A percentile compares a stretch with the other conserved stretches of the same genome.
Conservation (phyloP, 2,888 invertebrate species). For the Orthosia incerta region DNA sequence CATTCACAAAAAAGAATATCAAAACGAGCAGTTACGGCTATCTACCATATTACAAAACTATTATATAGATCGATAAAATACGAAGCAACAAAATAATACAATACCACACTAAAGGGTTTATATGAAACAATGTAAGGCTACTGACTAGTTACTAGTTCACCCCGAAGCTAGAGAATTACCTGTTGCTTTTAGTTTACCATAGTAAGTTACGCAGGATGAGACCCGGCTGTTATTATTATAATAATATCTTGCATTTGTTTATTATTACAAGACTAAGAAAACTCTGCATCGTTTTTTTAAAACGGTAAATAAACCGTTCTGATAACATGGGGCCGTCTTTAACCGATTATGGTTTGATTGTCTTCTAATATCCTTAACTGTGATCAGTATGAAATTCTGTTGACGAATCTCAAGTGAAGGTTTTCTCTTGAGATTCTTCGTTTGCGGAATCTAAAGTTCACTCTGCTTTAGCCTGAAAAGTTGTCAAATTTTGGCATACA, state of each 20-base stretch:
- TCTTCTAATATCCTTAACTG: not conserved
- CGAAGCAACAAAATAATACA: constrained; percentile 13
- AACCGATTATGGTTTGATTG: not conserved
- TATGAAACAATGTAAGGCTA: constrained; percentile 39
- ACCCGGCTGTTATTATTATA: constrained; percentile 41
- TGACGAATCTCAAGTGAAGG: no score
- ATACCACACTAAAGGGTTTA: constrained; percentile 8
- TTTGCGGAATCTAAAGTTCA: no score
- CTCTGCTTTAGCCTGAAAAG: no score
- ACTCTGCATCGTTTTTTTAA: not conserved
- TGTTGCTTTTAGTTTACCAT: constrained; percentile 42
- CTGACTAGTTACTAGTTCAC: constrained; percentile 34
- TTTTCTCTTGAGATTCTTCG: no score
- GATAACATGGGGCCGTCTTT: not conserved
- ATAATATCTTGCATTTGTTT: constrained; percentile 49
- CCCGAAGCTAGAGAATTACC: constrained; percentile 47
- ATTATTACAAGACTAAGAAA: constrained; percentile 35
- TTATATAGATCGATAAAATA: constrained; percentile 3
- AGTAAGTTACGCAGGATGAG: constrained; percentile 48
- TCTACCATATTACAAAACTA: not conserved
- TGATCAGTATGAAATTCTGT: no score
- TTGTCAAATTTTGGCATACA: no score
- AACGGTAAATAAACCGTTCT: not conserved
- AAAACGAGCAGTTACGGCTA: not conserved
- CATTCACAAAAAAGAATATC: not conserved